Evolutionary conservation across 1,140 invertebrate genomes (phyloP).

Genomic region (Cryptotermes secundus): DNA sequence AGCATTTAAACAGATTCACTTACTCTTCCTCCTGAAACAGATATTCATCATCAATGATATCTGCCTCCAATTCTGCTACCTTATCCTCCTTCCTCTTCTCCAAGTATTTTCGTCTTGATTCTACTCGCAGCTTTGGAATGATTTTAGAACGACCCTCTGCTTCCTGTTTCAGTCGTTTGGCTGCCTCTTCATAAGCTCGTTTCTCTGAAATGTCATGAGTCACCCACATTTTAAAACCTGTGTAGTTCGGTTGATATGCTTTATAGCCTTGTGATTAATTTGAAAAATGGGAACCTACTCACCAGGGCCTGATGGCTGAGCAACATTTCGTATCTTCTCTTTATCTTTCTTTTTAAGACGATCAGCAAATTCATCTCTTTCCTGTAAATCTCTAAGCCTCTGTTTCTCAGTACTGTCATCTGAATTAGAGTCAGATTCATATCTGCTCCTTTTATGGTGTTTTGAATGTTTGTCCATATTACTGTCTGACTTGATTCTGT

Average conservation of each 20-base stretch:
- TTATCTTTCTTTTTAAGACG: conserved; percentile 90
- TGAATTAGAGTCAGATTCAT: conserved; percentile 49
- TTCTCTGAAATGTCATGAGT: conserved; percentile 56
- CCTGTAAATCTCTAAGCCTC: conserved; percentile 77
- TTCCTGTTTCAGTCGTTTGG: conserved; percentile 86
- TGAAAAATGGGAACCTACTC: conserved; percentile 26
- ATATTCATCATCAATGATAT: conserved; percentile 96
- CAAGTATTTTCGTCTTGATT: conserved; percentile 92
- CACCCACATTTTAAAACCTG: neutral
- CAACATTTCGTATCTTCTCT: conserved; percentile 80
- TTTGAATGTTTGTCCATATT: neutral
- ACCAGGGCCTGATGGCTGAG: conserved; percentile 57
- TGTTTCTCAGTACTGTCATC: conserved; percentile 65
- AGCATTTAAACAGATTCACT: conserved; percentile 45
- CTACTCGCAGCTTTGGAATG: conserved; percentile 81
- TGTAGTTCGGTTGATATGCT: neutral
- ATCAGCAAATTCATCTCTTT: conserved; percentile 92
- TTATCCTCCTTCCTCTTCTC: conserved; percentile 96
- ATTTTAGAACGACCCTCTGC: conserved; percentile 81
- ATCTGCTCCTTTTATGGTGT: neutral
- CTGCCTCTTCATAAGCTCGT: conserved; percentile 86
- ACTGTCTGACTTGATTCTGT: neutral
- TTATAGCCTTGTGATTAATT: no score
- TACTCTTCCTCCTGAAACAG: conserved; percentile 87
- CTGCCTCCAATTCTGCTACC: conserved; percentile 90